Conservation (phyloP, 2,113 vertebrate species). For the Paramisgurnus dabryanus region DNA sequence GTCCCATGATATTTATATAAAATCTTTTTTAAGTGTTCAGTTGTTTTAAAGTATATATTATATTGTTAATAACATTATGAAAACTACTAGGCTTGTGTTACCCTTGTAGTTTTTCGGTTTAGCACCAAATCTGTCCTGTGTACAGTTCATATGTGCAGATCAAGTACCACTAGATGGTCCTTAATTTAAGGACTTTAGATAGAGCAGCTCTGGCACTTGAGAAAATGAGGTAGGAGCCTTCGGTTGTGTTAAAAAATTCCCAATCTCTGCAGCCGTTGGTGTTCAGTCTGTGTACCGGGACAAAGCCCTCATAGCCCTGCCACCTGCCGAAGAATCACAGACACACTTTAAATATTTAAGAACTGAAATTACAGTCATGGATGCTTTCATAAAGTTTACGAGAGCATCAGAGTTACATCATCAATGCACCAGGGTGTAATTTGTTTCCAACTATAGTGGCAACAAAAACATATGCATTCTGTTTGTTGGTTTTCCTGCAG, state of each 20-base stretch:
- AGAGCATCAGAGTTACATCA: neutral
- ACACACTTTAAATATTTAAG: neutral
- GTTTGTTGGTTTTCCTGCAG: neutral
- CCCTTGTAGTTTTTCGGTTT: neutral
- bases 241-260: constrained; percentile 86
- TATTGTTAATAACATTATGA: neutral
- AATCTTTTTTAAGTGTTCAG: neutral
- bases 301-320: constrained; percentile 96
- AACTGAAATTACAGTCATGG: neutral
- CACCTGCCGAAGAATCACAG: constrained; percentile 75
- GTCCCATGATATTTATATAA: neutral
- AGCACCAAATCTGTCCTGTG: neutral
- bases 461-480: neutral
- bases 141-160: constrained; percentile 2
- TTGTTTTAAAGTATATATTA: neutral
- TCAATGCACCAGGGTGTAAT: neutral
- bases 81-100: neutral
- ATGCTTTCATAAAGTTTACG: too few species aligned
- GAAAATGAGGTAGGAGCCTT: constrained; percentile 91
- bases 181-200: constrained; percentile 89
- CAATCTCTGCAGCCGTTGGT: constrained; percentile 93
- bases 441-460: neutral
- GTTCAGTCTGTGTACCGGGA: constrained; percentile 86
- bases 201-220: constrained; percentile 89
- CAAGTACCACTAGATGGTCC: constrained; percentile 67